Evolutionary conservation across 2,888 invertebrate genomes (phyloP), one percentile per base, ranked within the genome.

Genomic region (Helobdella robusta): DNA sequence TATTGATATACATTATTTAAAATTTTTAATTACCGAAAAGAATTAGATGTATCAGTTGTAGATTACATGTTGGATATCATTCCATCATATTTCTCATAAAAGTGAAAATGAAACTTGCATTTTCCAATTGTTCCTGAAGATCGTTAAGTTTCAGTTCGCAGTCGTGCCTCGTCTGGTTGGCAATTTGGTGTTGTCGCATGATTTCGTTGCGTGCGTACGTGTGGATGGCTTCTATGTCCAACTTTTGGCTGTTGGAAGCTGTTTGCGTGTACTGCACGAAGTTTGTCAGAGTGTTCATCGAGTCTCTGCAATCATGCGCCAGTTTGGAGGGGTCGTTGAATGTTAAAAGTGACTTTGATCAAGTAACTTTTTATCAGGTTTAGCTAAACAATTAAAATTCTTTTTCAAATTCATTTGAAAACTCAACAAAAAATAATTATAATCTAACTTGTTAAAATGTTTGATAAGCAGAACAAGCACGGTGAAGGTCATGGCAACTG

Each of bases 161-260:
- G 30, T 46, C 28, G 6, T 62, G 59, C 66, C 76, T 75, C 6
- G 74, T 73, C 30, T 68, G 50, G 64, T 74, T 73, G 34, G 75
- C 73, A n/a, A 73, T 69, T 11, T 54, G 59, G 65, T 74, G 74
- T 68, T 76, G 76, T 32, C 76, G 64, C 6, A 66, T 59, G 6
- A 78, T 67, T 66, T 78, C 78, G 4, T 69, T 67, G 59, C 69
- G 63, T 52, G 77, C 70, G 66, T 74, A 75, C 32, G 65, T 65
- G 68, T 76, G 75, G 72, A 78, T 76, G 35, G 70, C 67, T 20
- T 73, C 73, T 50, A 77, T 70, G 63, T 77, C 75, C 56, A 75
- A 68, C 40, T 67, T 63, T 64, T 71, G 70, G 6, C 60, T 46
- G 65, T 69, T 69, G 44, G 64, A 68, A 18, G 69, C 70, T 8